These are phyloP conservation scores for Leptothorax acervorum DNA, from an alignment of 2,888 invertebrate species.

Conservation along the genomic window DNA sequence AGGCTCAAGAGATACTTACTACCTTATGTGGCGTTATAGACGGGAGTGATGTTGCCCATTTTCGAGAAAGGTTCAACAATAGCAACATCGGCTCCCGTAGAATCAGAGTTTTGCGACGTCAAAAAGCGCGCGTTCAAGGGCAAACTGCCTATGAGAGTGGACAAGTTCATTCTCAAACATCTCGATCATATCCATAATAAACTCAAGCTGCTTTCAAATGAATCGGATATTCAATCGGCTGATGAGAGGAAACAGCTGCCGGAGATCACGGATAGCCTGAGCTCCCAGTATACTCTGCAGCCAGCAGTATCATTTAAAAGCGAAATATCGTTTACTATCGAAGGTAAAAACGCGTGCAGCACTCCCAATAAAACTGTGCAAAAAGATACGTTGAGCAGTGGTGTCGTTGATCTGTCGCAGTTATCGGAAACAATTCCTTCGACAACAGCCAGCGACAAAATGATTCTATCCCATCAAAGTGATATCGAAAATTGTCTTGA, in stretches of 20 bases:
- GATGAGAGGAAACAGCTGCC: not conserved
- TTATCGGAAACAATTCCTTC: not conserved
- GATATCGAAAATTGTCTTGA: not conserved
- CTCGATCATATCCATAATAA: constrained; percentile 62
- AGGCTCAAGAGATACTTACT: no score
- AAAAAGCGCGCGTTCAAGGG: not conserved
- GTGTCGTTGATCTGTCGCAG: not conserved
- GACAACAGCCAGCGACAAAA: not conserved
- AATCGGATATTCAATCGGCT: constrained; percentile 30
- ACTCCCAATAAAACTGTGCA: not conserved
- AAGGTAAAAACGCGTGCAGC: not conserved
- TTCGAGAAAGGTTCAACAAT: no score
- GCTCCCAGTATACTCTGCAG: not conserved
- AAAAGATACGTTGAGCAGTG: not conserved
- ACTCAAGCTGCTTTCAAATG: constrained; percentile 62
- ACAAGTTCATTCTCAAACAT: constrained; percentile 64
- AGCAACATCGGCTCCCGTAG: no score
- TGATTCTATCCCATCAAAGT: not conserved
- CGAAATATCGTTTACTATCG: not conserved
- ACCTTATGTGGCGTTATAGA: no score
- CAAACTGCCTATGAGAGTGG: constrained; percentile 9
- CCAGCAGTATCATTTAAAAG: not conserved
- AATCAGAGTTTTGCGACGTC: no score
- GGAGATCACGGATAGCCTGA: not conserved
- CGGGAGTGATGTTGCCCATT: no score